Evolutionary conservation across 2,888 invertebrate species (phyloP).

Genomic region (Amaurobius ferox): DNA sequence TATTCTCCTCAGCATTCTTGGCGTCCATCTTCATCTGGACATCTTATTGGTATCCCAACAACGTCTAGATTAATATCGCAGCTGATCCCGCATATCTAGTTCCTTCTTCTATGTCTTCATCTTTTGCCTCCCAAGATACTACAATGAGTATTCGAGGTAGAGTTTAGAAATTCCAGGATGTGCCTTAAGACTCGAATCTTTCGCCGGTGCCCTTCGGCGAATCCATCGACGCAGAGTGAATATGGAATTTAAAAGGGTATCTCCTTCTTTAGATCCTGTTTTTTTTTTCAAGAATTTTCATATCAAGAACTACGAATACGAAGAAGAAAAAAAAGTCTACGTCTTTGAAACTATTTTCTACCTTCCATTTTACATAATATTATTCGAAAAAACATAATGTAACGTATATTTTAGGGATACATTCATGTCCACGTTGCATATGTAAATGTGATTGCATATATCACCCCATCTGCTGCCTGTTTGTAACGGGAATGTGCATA

Average conservation of each 20-base stretch:
- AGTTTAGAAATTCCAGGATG: not conserved
- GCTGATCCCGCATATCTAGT: not conserved
- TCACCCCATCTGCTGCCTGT: not conserved
- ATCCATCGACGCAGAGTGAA: slow-evolving; percentile 17
- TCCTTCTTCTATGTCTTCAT: not conserved
- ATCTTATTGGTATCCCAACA: slow-evolving; percentile 41
- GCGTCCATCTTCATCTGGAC: slow-evolving; percentile 36
- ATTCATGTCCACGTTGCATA: not conserved
- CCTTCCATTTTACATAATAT: no score
- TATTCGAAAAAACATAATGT: not conserved
- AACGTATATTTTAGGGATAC: not conserved
- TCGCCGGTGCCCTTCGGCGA: not conserved
- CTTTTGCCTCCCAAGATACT: not conserved
- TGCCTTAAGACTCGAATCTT: not conserved
- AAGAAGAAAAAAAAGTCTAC: not conserved
- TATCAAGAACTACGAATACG: not conserved
- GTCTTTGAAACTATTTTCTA: not conserved
- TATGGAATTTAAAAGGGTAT: slow-evolving; percentile 27
- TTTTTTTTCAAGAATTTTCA: not conserved
- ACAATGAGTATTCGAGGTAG: not conserved
- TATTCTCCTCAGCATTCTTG: no score
- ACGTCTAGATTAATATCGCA: slow-evolving; percentile 34
- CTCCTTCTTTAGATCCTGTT: not conserved
- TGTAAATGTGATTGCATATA: not conserved
- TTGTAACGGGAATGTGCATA: no score